phyloP scores from a whole-genome alignment of 2,888 invertebrate genomes.

The Physocephala rufipes region DNA sequence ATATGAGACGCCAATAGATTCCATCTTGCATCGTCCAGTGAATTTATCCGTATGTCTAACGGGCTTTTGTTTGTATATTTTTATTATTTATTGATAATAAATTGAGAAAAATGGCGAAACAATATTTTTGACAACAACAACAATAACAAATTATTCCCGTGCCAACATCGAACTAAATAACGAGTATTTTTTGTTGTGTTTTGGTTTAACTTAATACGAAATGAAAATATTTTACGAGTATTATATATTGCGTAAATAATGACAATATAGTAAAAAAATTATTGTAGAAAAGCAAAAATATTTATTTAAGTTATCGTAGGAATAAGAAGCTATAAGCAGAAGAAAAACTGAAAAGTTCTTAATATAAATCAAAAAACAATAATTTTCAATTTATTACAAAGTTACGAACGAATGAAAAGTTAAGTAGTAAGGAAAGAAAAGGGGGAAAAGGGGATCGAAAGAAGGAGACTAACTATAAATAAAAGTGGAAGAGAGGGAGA shows the following conservation, averaged over 20 bases:
- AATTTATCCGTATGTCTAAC: not conserved
- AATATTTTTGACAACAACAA: slow-evolving; percentile 24
- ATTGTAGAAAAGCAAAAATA: not conserved
- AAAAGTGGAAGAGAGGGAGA: no score
- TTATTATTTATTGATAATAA: slow-evolving; percentile 32
- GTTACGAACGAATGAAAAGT: not conserved
- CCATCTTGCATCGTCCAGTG: not conserved
- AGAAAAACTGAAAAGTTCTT: not conserved
- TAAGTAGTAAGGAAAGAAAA: slow-evolving; percentile 2
- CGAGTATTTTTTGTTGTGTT: slow-evolving; percentile 28
- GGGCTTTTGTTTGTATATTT: not conserved
- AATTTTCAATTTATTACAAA: slow-evolving; percentile 31
- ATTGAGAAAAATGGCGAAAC: slow-evolving; percentile 34
- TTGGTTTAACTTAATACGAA: slow-evolving; percentile 23
- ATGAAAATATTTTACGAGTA: not conserved
- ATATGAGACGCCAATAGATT: no score
- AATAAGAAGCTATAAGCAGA: not conserved
- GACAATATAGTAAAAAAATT: no score
- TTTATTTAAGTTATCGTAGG: not conserved
- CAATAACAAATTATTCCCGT: slow-evolving; percentile 4
- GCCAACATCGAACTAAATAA: slow-evolving; percentile 24
- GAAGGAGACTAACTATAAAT: not conserved
- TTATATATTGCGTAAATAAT: not conserved
- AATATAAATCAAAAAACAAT: slow-evolving; percentile 29
- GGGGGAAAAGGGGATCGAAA: not conserved